Base-by-base conservation (phyloP, 1,140 invertebrate species). In the Lepidurus arcticus region DNA sequence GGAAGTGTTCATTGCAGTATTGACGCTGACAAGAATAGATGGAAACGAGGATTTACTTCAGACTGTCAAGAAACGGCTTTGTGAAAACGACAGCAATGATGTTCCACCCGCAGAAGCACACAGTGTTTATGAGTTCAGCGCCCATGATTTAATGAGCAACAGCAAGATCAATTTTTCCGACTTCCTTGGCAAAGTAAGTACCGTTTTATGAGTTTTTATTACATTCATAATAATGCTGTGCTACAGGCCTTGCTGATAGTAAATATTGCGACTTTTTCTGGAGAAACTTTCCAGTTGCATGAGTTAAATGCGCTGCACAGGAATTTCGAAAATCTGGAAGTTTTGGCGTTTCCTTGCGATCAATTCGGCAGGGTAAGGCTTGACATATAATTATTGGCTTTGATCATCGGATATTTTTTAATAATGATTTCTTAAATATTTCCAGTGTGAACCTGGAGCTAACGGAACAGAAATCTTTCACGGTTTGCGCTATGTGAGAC, bases 201-300 rank as follows among this genome's bases (percentile, higher is more conserved):
- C 24, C 24, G 5, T 7, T 42, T 0, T 76, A 44, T 44, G 21
- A 44, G 9, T 42, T 42, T 76, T 7, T 13, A 13, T 9, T 44
- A 44, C 11, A 44, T n/a, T 1, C 10, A 10, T 10, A n/a, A 16
- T 42, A 45, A 42, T 76, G 8, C 13, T 45, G 8, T 16, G 8
- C 44, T 44, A 9, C 73, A 83, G 83, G 84, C 85, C n/a, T 78
- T 88, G 45, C 79, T 88, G 42, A 82, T 88, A 3, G 85, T 85
- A 7, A 89, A 89, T 81, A 84, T 88, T 44, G 88, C 88, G 13
- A 88, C 88, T 73, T 89, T 86, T 84, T 87, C 85, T 85, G 83
- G 82, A 42, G 84, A 85, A 74, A 86, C 86, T 73, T 80, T 82
- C 80, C 85, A 86, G 34, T 87, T 87, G 80, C 77, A 77, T 13